Evolutionary conservation across 1,140 invertebrate species (phyloP), one percentile per base, ranked within the genome.

Genomic region (Hesperophylax magnus): DNA sequence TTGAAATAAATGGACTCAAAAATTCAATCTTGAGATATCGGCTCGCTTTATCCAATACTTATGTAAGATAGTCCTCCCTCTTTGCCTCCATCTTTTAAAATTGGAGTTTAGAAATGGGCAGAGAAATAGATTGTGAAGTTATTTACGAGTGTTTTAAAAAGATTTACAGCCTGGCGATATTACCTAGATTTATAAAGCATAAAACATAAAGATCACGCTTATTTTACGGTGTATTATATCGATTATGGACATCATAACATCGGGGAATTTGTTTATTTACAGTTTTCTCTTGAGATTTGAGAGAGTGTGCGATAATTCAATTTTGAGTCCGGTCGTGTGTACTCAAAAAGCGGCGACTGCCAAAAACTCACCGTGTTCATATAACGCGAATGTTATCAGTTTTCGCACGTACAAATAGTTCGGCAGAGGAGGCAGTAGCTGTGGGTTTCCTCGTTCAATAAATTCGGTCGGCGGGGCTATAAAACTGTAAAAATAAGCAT

Each of bases 401-500:
- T 83, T 78, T 60, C 72, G 63, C 82, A 83, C 82, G 82, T 83
- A 81, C 77, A 65, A 74, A 83, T 83, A 83, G 82, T 83, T 81
- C 58, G 34, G 76, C 54, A 56, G 67, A 11, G 17, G 24, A 17
- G 22, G 27, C 9, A 6, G 34, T 8, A 8, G 34, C 34, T 2
- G 34, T 8, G 3, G 27, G 27, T 1, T 14, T 34, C 22, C 54
- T 22, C 56, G 72, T 65, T 22, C 81, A 80, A 82, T 82, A 82
- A 82, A 82, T 82, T 80, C 78, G 31, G 77, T 54, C 58, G 79
- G 77, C 72, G 47, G 69, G 18, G 56, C 79, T 39, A 79, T 79
- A 83, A 83, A 83, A 81, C 69, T 81, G 82, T 83, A 83, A 83
- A 83, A 83, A 83, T 83, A 83, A 81, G 82, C 77, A 83, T 83